Base-by-base conservation (phyloP, 2,888 invertebrate species). In the Adela reaumurella region DNA sequence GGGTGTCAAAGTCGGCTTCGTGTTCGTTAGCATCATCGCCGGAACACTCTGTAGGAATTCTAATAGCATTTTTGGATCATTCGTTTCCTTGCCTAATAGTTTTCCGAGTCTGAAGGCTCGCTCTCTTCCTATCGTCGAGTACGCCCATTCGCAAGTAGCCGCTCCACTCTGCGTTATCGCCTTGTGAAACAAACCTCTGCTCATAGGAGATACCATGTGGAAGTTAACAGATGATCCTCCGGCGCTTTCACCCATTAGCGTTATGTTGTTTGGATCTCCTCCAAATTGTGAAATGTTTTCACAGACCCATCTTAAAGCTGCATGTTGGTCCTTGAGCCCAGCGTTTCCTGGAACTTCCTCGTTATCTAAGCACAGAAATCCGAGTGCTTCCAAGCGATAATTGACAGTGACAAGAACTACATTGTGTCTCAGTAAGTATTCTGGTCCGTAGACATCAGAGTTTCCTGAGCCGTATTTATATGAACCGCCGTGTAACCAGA, bases 241-340 rank as follows among this genome's bases (percentile, higher is more conserved):
- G 4, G 76, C 68, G 53, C 74, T 73, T 51, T 74, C 69, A 1
- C 77, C 79, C 49, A 73, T 68, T 48, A 79, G 53, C 1, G 74
- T 74, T 19, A 74, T 59, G 51, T 69, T 67, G 4, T 66, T 56
- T 2, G 64, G 59, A 46, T 71, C 65, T 1, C 71, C 72, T 8
- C 72, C 72, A 50, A 72, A 71, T 11, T 60, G 53, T 1, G 49
- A 56, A 35, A 71, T 70, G 44, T 71, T 71, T 6, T 63, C 57
- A 49, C 65, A 64, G 1, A 71, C 53, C 70, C 70, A 70, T 17
- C 59, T 60, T 5, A 71, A 50, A 2, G 70, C 71, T 16, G 62
- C 55, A 0, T 68, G 66, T 57, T 72, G 71, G 49, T 74, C 74
- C 51, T 71, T 74, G 52, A 74, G 59, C 0, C 70, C 74, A 45